Evolutionary conservation across 2,888 invertebrate species (phyloP), one percentile per base, ranked within the genome.

Genomic region (Azorinus chamasolen): DNA sequence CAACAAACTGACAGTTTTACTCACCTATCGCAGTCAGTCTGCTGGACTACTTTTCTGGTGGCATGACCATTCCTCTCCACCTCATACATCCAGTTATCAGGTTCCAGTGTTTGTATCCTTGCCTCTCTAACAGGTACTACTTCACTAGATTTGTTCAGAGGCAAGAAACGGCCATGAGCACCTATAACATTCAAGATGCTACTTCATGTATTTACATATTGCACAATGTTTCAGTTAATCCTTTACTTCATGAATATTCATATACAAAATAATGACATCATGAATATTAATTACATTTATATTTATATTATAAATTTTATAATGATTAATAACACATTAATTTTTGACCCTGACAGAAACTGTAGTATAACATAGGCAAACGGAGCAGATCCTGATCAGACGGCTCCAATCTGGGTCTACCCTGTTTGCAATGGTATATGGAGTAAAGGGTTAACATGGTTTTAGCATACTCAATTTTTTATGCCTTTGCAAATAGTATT

Each of bases 61-160:
- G 83, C 92, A 83, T 92, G 91, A 6, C 91, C 91, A 69, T 75
- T 77, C 27, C 75, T 81, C 72, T 92, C 91, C 39, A 92, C 91
- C 64, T 91, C 91, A 58, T 57, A 77, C 91, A 92, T 90, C 92
- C 91, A 92, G 51, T 83, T 80, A 16, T 84, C 80, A 22, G 92
- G 91, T 61, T 89, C 91, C 27, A 91, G 78, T 8, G 90, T 91
- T 57, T 92, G 92, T 25, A 91, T 84, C 22, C 90, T 76, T 1
- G 91, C 89, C 57, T 90, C 86, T 59, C 90, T 83, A 1, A 53
- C 45, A 8, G 22, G 45, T 20, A 51, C 41, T 4, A 41, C 79
- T 20, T 61, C 50, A 14, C 25, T 43, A 5, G n/a, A 12, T 16
- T n/a, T 37, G 18, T 61, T 70, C 12, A 24, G 14, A 18, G 83